phyloP scores from a whole-genome alignment of 2,113 vertebrate genomes.

The Climacteris rufus region DNA sequence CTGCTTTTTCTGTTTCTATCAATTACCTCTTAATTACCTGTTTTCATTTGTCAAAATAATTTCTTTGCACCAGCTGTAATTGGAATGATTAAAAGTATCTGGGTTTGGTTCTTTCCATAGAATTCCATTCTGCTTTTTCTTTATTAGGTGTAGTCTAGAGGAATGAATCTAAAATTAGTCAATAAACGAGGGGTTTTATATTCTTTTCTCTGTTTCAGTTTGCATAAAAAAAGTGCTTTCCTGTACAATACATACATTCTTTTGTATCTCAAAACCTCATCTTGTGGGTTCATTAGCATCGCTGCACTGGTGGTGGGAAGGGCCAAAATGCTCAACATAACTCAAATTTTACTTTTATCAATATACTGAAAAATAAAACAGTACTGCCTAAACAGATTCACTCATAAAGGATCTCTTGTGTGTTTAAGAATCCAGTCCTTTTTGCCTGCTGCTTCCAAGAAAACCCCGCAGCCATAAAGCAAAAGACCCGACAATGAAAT shows the following conservation, averaged over 20 bases:
- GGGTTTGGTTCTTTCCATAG: background rate
- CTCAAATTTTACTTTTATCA: background rate
- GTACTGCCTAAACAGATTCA: background rate
- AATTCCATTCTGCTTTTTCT: background rate
- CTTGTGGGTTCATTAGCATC: background rate
- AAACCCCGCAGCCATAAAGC: background rate
- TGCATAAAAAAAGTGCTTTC: background rate
- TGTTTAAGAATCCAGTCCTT: background rate
- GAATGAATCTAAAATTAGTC: background rate
- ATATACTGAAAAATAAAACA: background rate
- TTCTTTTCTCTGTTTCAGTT: background rate
- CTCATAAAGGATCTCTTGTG: background rate
- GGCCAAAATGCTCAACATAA: background rate
- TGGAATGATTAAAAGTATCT: background rate
- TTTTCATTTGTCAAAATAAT: background rate
- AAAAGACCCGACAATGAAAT: background rate
- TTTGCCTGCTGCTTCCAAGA: background rate
- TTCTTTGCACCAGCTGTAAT: background rate
- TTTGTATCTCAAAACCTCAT: background rate
- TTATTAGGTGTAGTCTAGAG: background rate
- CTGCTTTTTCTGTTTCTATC: background rate
- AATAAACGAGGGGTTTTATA: background rate
- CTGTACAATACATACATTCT: background rate
- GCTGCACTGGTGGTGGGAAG: fast-evolving
- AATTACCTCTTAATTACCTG: background rate